A percentile compares a stretch with the other conserved stretches of the same genome.
Evolutionary conservation across 1,140 invertebrate genomes (phyloP).

Genomic region (Gyrodactylus salaris): DNA sequence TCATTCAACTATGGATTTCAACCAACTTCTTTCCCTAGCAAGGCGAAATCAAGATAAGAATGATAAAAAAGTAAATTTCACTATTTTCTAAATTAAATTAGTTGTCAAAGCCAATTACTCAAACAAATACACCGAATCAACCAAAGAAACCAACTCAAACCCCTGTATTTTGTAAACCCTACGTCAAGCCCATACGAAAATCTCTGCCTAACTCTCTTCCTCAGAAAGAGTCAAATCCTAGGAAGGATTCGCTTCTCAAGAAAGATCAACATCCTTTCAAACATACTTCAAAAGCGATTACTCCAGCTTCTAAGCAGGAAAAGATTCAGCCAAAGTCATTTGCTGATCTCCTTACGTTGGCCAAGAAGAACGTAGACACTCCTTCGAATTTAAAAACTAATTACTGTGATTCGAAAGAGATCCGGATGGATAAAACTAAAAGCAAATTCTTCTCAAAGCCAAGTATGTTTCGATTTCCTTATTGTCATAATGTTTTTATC

Average conservation of each 20-base stretch:
- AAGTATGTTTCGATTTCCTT: no score
- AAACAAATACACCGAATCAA: neutral
- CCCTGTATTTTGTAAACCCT: neutral
- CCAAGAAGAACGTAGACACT: neutral
- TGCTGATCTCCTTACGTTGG: neutral
- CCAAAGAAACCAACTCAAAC: neutral
- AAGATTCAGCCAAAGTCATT: neutral
- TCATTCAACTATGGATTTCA: neutral
- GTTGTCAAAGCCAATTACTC: neutral
- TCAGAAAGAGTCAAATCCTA: no score
- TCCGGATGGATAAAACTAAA: neutral
- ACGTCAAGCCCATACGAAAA: neutral
- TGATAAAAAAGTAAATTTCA: neutral
- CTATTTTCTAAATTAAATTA: neutral
- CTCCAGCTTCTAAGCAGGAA: neutral
- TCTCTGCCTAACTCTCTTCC: no score
- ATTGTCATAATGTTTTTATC: no score
- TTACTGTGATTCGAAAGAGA: neutral
- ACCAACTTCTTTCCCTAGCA: neutral
- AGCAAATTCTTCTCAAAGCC: no score
- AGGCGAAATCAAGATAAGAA: neutral
- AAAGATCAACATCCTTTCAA: neutral
- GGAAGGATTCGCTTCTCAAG: neutral
- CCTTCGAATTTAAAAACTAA: neutral
- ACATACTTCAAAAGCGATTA: neutral